phyloP scores from a whole-genome alignment of 2,888 invertebrate genomes.

The Drosophila seclusa region DNA sequence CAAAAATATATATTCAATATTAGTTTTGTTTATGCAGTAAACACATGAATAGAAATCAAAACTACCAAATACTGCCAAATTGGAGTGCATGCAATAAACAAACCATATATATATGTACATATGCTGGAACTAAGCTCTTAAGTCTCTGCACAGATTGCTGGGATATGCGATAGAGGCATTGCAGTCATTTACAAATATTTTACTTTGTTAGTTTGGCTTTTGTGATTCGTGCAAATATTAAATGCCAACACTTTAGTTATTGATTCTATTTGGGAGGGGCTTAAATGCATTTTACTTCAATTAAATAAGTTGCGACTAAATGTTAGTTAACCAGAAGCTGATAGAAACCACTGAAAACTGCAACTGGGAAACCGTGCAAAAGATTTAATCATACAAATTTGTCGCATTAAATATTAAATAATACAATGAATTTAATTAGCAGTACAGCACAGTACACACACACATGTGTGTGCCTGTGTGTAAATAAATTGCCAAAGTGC shows the following conservation, averaged over 20 bases:
- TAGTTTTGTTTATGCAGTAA: constrained; percentile 17
- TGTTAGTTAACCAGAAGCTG: constrained; percentile 40
- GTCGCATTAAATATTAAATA: constrained; percentile 60
- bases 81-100: constrained; percentile 18
- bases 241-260: constrained; percentile 16
- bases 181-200: constrained; percentile 20
- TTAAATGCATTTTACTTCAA: constrained; percentile 10
- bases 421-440: constrained; percentile 64
- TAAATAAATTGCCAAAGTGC: constrained; percentile 17
- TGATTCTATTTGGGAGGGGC: background rate
- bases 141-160: background rate
- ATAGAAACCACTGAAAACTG: constrained; percentile 36
- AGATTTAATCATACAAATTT: constrained; percentile 42
- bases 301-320: constrained; percentile 54
- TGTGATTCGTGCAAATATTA: background rate
- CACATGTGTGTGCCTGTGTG: background rate
- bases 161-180: constrained; percentile 6
- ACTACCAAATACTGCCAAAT: background rate
- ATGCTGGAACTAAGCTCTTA: background rate
- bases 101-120: background rate
- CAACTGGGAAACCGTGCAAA: constrained; percentile 16
- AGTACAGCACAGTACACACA: constrained; percentile 3
- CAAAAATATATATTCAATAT: constrained; percentile 25
- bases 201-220: constrained; percentile 9
- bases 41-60: background rate